These are phyloP conservation scores for Eupeodes luniger DNA, from an alignment of 2,888 invertebrate genomes.

Conservation along the genomic window DNA sequence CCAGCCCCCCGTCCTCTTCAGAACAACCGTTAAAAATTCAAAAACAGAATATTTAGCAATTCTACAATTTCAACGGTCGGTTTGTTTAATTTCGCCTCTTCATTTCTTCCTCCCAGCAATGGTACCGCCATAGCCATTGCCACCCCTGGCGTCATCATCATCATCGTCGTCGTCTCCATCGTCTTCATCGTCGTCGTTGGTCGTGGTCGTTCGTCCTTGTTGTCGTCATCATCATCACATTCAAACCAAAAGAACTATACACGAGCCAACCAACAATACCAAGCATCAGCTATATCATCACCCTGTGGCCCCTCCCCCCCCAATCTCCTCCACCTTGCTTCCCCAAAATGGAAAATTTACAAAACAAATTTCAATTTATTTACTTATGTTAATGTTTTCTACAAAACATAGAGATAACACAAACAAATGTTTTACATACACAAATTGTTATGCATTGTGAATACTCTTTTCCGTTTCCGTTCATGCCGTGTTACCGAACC, in stretches of 20 bases:
- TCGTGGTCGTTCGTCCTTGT: slow-evolving; percentile 19
- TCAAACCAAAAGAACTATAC: slow-evolving; percentile 5
- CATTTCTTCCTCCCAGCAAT: not conserved
- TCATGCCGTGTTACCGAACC: slow-evolving; percentile 6
- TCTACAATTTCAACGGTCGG: slow-evolving; percentile 70
- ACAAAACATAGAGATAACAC: slow-evolving; percentile 71
- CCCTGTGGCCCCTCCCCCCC: slow-evolving; percentile 1
- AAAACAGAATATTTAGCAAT: slow-evolving; percentile 70
- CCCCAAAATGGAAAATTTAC: slow-evolving; percentile 72
- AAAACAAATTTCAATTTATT: slow-evolving; percentile 76
- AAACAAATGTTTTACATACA: slow-evolving; percentile 70
- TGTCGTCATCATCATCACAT: slow-evolving; percentile 27
- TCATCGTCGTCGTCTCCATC: not conserved
- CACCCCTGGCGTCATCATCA: not conserved
- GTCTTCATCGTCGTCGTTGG: not conserved
- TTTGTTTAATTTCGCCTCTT: slow-evolving; percentile 68
- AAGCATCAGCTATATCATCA: slow-evolving; percentile 67
- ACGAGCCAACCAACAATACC: slow-evolving; percentile 1
- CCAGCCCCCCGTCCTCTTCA: not conserved
- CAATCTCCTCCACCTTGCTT: too few relatives aligned
- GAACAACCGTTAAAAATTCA: slow-evolving; percentile 14
- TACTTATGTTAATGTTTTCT: slow-evolving; percentile 75
- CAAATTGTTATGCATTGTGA: slow-evolving; percentile 67
- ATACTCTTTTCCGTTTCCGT: slow-evolving; percentile 34
- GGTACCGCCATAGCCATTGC: not conserved